Conservation (phyloP, 2,888 invertebrate species). For the Drosophila silvestris region DNA sequence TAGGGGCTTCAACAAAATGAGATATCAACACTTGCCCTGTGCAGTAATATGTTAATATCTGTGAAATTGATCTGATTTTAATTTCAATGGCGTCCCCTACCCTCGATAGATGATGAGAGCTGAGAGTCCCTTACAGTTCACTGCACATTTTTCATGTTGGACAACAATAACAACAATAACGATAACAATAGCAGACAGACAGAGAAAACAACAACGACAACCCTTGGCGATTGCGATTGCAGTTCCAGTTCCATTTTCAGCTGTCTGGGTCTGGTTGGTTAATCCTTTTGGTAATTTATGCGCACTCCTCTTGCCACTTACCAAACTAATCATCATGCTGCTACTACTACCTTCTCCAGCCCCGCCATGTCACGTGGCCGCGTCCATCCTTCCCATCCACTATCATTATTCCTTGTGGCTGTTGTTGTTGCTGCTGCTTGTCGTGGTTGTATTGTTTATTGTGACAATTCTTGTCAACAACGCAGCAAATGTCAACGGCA, state of each 20-base stretch:
- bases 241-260: slow-evolving; percentile 55
- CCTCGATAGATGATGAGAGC: slow-evolving; percentile 9
- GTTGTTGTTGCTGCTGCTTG: slow-evolving; percentile 46
- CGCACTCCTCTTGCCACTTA: slow-evolving; percentile 73
- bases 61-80: slow-evolving; percentile 80
- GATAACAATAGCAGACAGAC: slow-evolving; percentile 40
- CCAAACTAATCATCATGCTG: slow-evolving; percentile 74
- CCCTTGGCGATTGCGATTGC: slow-evolving; percentile 47
- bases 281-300: slow-evolving; percentile 80
- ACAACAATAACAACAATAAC: slow-evolving; percentile 25
- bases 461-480: slow-evolving; percentile 80
- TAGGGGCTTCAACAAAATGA: slow-evolving; percentile 28
- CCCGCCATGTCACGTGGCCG: slow-evolving; percentile 71
- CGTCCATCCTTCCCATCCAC: slow-evolving; percentile 41
- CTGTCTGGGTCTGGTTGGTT: slow-evolving; percentile 65
- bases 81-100: slow-evolving; percentile 61
- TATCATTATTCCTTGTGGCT: slow-evolving; percentile 54
- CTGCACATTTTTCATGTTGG: slow-evolving; percentile 61
- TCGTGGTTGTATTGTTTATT: slow-evolving; percentile 77
- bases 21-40: slow-evolving; percentile 65
- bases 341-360: slow-evolving; percentile 23
- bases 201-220: slow-evolving; percentile 34
- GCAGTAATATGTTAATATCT: slow-evolving; percentile 71
- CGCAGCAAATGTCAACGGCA: slow-evolving; percentile 79
- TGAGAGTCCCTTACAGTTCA: slow-evolving; percentile 73